Conservation (phyloP, 2,113 vertebrate species). For the Albula goreensis region DNA sequence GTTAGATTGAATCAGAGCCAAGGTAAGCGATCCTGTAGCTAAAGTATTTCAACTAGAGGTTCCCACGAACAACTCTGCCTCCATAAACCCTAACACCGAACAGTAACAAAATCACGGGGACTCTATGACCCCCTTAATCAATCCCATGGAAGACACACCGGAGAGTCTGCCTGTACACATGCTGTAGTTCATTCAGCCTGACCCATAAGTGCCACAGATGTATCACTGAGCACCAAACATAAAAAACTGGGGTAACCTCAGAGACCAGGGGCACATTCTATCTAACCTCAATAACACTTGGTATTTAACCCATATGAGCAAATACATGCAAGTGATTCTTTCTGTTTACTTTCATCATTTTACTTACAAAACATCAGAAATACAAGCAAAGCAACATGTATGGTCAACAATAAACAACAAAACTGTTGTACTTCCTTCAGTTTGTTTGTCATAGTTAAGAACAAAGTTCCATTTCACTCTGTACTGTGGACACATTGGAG, state of each 20-base stretch:
- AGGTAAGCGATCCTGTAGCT: background rate
- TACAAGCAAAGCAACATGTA: background rate
- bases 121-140: background rate
- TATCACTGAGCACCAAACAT: background rate
- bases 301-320: background rate
- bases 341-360: background rate
- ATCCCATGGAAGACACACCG: background rate
- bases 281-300: background rate
- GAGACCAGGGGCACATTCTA: background rate
- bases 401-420: too few species aligned
- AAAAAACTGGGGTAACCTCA: background rate
- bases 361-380: background rate
- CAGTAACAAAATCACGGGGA: background rate
- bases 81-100: background rate
- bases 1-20: background rate
- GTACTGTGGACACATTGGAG: constrained; percentile 19
- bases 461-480: background rate
- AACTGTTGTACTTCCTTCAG: too few species aligned
- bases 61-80: background rate
- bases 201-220: background rate
- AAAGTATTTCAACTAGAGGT: background rate
- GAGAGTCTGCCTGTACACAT: background rate
- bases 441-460: background rate
- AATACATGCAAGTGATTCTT: background rate
- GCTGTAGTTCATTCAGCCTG: background rate